A percentile compares a stretch with the other conserved stretches of the same genome.
Conservation (phyloP, 2,113 vertebrate genomes). For the Dermatemys mawii region DNA sequence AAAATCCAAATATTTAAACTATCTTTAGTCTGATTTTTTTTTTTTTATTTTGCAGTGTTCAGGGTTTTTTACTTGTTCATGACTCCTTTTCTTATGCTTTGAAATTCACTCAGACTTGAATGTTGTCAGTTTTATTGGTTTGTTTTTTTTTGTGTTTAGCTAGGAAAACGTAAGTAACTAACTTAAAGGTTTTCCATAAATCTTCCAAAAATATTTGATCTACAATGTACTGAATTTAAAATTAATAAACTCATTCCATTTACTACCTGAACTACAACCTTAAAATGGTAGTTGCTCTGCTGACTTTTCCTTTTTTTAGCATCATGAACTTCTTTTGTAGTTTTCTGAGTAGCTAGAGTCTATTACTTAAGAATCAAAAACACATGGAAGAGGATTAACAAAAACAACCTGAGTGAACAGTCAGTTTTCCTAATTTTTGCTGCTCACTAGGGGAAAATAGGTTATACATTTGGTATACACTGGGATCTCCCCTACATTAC, state of each 20-base stretch:
- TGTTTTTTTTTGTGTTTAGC: background rate
- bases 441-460: background rate
- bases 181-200: conserved; percentile 42
- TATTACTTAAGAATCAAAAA: conserved; percentile 15
- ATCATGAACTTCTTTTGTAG: conserved; percentile 39
- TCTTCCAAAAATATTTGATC: conserved; percentile 28
- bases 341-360: conserved; percentile 53
- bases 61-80: conserved; percentile 10
- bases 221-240: background rate
- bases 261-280: background rate
- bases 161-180: conserved; percentile 4
- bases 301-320: background rate
- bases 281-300: background rate
- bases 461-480: background rate
- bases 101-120: conserved; percentile 28
- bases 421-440: background rate
- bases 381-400: conserved; percentile 53
- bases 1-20: conserved; percentile 2
- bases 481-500: background rate
- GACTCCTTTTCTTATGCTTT: conserved; percentile 33
- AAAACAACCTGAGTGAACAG: conserved; percentile 32
- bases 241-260: background rate
- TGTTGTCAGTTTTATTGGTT: conserved; percentile 26
- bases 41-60: conserved; percentile 40
- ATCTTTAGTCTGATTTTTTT: background rate